These are phyloP conservation scores for Habrosyne pyritoides DNA, from an alignment of 2,888 invertebrate genomes.

Conservation along the genomic window DNA sequence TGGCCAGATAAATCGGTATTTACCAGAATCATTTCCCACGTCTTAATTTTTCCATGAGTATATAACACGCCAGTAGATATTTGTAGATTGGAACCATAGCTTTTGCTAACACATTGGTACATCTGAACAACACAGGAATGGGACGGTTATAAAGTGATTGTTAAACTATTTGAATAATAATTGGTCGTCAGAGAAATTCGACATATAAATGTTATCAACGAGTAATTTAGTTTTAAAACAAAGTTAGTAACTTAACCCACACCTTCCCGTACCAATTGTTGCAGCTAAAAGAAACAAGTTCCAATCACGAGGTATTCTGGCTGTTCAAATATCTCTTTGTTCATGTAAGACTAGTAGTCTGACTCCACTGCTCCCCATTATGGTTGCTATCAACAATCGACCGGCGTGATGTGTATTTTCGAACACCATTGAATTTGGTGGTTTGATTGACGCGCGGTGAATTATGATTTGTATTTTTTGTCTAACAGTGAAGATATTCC, in stretches of 20 bases:
- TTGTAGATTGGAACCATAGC: too few species aligned
- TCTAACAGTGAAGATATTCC: not conserved
- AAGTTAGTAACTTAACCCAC: conserved; percentile 9
- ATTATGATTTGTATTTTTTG: not conserved
- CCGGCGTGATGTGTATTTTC: conserved; percentile 23
- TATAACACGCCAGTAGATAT: too few species aligned
- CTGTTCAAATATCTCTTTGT: conserved; percentile 40
- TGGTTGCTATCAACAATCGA: conserved; percentile 26
- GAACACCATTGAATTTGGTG: not conserved
- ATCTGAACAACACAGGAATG: too few species aligned
- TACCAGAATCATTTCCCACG: too few species aligned
- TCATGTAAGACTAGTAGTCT: conserved; percentile 57
- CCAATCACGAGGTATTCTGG: conserved; percentile 24
- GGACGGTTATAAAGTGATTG: too few species aligned
- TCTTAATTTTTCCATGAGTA: too few species aligned
- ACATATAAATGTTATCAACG: too few species aligned
- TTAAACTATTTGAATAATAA: too few species aligned
- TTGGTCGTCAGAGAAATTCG: too few species aligned
- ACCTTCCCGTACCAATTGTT: conserved; percentile 8
- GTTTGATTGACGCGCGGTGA: conserved; percentile 3
- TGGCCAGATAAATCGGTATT: too few species aligned
- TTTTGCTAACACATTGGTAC: too few species aligned
- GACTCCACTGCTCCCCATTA: conserved; percentile 21
- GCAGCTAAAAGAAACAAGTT: conserved; percentile 7
- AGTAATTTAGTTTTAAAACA: not conserved